phyloP scores from a whole-genome alignment of 2,113 vertebrate species.

The Lamprotornis superbus region DNA sequence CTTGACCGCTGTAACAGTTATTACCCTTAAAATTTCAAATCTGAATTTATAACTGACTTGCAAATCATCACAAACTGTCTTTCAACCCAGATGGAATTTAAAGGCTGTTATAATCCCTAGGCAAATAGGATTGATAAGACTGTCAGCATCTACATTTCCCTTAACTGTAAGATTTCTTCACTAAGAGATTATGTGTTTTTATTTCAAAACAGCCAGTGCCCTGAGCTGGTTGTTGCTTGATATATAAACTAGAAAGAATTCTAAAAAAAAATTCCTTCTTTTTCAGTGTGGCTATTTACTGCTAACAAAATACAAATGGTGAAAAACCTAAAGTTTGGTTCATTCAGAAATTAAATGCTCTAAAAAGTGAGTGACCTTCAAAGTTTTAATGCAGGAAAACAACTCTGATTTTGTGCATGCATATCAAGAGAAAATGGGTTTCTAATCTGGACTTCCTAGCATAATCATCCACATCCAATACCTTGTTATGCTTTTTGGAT shows the following conservation, averaged over 20 bases:
- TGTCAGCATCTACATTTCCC: background rate
- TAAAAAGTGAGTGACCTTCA: background rate
- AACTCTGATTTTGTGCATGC: background rate
- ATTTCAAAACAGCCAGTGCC: background rate
- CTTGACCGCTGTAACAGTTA: background rate
- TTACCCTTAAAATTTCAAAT: background rate
- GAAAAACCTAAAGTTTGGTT: background rate
- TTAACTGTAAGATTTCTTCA: background rate
- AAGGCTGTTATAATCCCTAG: slow-evolving; percentile 13
- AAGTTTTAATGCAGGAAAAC: background rate
- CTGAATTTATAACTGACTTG: background rate
- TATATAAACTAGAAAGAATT: slow-evolving; percentile 29
- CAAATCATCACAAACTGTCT: background rate
- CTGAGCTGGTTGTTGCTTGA: slow-evolving; percentile 14
- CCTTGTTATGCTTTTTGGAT: background rate
- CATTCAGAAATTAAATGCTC: background rate
- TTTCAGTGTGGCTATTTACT: background rate
- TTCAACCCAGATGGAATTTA: slow-evolving; percentile 10
- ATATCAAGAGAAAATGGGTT: background rate
- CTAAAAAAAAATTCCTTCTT: background rate
- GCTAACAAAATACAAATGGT: background rate
- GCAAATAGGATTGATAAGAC: slow-evolving; percentile 26
- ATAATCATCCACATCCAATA: background rate
- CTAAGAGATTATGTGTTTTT: background rate
- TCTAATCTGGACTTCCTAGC: background rate